phyloP scores from a whole-genome alignment of 2,888 invertebrate genomes.

The Mystacides longicornis region DNA sequence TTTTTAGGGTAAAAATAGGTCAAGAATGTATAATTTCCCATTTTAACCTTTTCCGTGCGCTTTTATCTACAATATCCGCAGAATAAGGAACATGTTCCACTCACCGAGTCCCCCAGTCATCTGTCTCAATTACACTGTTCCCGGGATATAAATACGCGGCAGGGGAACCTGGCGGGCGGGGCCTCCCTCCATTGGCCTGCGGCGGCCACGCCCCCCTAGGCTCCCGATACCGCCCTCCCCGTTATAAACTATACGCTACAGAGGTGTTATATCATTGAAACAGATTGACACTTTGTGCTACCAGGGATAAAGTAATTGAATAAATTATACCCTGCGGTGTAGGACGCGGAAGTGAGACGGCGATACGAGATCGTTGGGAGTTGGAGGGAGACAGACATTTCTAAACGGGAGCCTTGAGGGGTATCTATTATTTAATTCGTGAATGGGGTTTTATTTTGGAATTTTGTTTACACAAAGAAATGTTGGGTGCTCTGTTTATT shows the following conservation, averaged over 20 bases:
- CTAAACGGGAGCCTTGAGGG: too few relatives aligned
- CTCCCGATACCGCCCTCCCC: neutral
- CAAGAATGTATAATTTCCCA: too few relatives aligned
- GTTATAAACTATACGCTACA: neutral
- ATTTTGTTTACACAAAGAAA: slow-evolving; percentile 1
- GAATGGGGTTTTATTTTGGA: slow-evolving; percentile 1
- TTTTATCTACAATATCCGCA: too few relatives aligned
- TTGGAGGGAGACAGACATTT: too few relatives aligned
- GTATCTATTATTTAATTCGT: too few relatives aligned
- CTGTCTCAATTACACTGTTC: neutral
- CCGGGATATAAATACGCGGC: neutral
- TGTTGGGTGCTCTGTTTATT: neutral
- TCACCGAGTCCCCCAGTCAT: neutral
- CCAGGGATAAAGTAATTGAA: slow-evolving; percentile 5
- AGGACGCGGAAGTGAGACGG: neutral
- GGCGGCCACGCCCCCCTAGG: neutral
- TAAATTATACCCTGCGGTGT: neutral
- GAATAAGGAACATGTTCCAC: too few relatives aligned
- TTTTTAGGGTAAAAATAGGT: too few relatives aligned
- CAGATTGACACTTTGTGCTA: slow-evolving; percentile 3
- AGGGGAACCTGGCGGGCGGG: neutral
- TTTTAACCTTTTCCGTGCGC: too few relatives aligned
- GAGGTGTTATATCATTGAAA: neutral
- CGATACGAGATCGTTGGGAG: neutral
- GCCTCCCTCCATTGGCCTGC: neutral